These are phyloP conservation scores for Drosophila sucinea DNA, from an alignment of 1,140 invertebrate species.

Conservation along the genomic window DNA sequence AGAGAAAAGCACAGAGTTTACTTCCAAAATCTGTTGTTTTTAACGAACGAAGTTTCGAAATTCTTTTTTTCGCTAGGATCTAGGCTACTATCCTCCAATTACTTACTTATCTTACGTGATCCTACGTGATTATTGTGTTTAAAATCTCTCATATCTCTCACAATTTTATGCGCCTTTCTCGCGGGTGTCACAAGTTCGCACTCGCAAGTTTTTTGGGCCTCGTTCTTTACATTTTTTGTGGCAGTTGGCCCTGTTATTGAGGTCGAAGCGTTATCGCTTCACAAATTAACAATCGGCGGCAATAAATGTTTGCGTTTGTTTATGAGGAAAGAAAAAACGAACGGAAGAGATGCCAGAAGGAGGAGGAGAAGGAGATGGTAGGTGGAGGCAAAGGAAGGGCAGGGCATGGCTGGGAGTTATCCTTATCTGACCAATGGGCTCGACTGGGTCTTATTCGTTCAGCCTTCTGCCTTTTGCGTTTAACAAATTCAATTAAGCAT, in stretches of 20 bases:
- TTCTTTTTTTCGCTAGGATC: too few relatives aligned
- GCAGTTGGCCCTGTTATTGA: constrained; percentile 30
- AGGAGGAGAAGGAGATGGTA: constrained; percentile 31
- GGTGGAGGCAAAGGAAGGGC: constrained; percentile 2
- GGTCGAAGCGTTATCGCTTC: constrained; percentile 77
- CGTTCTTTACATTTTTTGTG: constrained; percentile 29
- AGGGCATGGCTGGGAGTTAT: constrained; percentile 26
- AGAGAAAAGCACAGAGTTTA: too few relatives aligned
- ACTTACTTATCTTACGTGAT: neutral
- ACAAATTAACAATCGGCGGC: constrained; percentile 83
- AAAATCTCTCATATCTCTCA: neutral
- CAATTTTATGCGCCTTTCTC: constrained; percentile 2
- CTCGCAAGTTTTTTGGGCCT: constrained; percentile 25
- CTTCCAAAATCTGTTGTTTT: too few relatives aligned
- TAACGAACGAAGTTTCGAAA: too few relatives aligned
- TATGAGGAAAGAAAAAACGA: constrained; percentile 39
- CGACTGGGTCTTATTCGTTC: constrained; percentile 12
- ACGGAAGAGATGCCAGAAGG: constrained; percentile 33
- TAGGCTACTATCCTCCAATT: too few relatives aligned
- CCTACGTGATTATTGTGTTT: neutral
- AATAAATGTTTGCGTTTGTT: constrained; percentile 82
- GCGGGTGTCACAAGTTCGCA: constrained; percentile 74
- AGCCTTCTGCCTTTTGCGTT: constrained; percentile 45
- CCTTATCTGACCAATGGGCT: constrained; percentile 40
- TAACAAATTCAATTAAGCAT: constrained; percentile 82